These are phyloP conservation scores for Malurus leucopterus DNA, from an alignment of 2,797 vertebrate genomes.

Conservation along the genomic window DNA sequence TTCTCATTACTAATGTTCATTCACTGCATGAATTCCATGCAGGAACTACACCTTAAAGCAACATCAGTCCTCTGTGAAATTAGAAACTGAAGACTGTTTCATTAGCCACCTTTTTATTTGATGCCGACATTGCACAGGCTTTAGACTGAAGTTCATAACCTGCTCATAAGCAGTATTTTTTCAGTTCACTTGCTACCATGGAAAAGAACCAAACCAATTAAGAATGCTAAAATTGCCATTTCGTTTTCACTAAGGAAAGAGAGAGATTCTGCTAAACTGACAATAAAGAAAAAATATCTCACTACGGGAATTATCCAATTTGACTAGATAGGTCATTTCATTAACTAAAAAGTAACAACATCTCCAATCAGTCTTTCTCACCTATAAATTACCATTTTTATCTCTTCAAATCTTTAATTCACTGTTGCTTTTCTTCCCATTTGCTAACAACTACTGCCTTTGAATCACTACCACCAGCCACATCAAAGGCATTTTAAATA, in stretches of 20 bases:
- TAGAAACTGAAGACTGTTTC: conserved; percentile 59
- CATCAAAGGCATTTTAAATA: not conserved
- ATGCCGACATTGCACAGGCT: not conserved
- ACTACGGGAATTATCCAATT: not conserved
- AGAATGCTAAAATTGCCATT: conserved; percentile 57
- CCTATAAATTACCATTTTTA: conserved; percentile 20
- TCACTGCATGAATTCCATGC: conserved; percentile 36
- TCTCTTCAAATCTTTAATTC: conserved; percentile 26
- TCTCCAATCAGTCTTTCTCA: conserved; percentile 25
- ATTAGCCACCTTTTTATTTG: conserved; percentile 47
- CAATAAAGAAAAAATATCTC: conserved; percentile 24
- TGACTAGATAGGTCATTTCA: conserved; percentile 47
- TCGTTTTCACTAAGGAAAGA: conserved; percentile 13
- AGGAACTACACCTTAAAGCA: conserved; percentile 56
- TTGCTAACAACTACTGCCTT: conserved; percentile 3
- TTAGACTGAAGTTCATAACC: conserved; percentile 49
- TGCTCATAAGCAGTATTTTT: conserved; percentile 38
- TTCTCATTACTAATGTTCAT: conserved; percentile 63
- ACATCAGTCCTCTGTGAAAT: conserved; percentile 65
- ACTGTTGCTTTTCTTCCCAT: not conserved
- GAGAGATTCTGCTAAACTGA: conserved; percentile 12
- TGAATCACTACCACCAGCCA: not conserved
- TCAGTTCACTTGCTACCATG: conserved; percentile 12
- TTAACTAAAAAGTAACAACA: conserved; percentile 42
- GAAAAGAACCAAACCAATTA: conserved; percentile 55